Evolutionary conservation across 1,140 invertebrate species (phyloP).

Genomic region (Macrosteles quadrilineatus): DNA sequence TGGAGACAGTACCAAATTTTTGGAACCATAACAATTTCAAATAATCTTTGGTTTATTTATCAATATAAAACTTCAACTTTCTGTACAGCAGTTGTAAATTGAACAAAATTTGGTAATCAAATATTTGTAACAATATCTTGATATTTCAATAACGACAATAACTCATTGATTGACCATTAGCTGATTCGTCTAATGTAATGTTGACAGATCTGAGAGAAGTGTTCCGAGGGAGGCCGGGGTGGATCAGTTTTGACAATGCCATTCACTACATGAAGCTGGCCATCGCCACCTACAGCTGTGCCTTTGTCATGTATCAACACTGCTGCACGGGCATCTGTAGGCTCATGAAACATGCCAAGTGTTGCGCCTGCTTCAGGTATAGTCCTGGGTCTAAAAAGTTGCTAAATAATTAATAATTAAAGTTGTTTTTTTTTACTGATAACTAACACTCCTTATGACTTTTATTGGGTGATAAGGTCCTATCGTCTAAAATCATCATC

Average conservation of each 20-base stretch:
- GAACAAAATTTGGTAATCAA: too few species aligned
- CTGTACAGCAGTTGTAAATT: too few species aligned
- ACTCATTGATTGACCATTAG: too few species aligned
- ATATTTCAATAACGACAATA: too few species aligned
- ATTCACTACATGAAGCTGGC: conserved; percentile 76
- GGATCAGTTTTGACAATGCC: conserved; percentile 80
- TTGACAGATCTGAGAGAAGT: conserved; percentile 56
- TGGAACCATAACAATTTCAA: too few species aligned
- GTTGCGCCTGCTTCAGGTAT: conserved; percentile 74
- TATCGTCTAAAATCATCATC: conserved; percentile 27
- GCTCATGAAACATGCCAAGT: conserved; percentile 66
- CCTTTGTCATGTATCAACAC: conserved; percentile 79
- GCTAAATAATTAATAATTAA: neutral
- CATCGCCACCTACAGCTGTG: conserved; percentile 87
- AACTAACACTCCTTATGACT: neutral
- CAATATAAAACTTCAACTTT: too few species aligned
- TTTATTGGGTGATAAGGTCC: conserved; percentile 31
- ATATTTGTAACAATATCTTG: too few species aligned
- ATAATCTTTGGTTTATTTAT: too few species aligned
- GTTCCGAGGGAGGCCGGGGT: conserved; percentile 63
- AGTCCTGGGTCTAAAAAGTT: conserved; percentile 44
- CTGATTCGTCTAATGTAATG: too few species aligned
- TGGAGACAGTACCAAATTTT: too few species aligned
- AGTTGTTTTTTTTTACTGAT: conserved; percentile 21
- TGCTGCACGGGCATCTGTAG: conserved; percentile 73